Percentiles rank a stretch among this genome's conserved stretches.
Evolutionary conservation across 2,797 vertebrate species (phyloP).

Genomic region (Lepidocolaptes lacrymiger): DNA sequence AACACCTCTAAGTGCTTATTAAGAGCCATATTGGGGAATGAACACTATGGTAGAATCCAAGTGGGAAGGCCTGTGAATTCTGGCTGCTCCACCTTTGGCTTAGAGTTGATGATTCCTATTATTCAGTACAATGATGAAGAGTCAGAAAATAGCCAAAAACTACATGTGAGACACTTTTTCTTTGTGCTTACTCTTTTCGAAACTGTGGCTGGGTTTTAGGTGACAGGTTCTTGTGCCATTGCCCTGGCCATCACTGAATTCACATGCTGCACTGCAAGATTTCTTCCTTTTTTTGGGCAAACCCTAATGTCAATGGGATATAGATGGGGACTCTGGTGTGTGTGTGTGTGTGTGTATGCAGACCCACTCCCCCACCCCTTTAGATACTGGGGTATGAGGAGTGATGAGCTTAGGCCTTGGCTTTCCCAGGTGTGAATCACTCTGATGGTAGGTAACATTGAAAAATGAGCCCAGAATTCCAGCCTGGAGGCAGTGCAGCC

Average conservation of each 20-base stretch:
- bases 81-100: background rate
- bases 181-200: background rate
- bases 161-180: accelerated
- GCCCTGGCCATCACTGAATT: background rate
- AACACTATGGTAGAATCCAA: background rate
- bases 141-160: background rate
- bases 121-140: accelerated
- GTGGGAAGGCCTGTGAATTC: background rate
- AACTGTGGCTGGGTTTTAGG: background rate
- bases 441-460: background rate
- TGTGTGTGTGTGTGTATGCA: background rate
- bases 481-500: background rate
- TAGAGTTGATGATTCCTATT: background rate
- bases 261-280: background rate
- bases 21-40: background rate
- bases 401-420: background rate
- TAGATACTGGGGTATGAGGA: accelerated
- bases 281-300: background rate
- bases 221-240: background rate
- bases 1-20: background rate
- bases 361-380: background rate
- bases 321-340: background rate
- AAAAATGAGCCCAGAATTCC: background rate
- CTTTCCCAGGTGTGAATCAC: background rate
- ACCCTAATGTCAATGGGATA: background rate